Percentiles rank a stretch among this genome's conserved stretches.
Evolutionary conservation across 2,113 vertebrate species (phyloP).

Genomic region (Tamias sibiricus): DNA sequence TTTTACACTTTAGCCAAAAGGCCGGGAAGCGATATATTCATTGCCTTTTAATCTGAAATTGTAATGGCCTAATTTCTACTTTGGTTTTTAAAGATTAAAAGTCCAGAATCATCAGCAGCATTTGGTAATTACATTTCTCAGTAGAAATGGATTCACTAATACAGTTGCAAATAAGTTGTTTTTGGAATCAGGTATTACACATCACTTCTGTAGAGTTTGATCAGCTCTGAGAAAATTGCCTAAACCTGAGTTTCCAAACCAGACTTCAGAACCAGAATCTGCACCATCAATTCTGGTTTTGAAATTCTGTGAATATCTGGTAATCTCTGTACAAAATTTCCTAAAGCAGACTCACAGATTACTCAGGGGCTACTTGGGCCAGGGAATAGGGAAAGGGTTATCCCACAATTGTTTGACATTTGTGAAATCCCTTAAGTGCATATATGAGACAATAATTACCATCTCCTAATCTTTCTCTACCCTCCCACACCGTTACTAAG

Average conservation of each 20-base stretch:
- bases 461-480: not conserved
- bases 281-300: not conserved
- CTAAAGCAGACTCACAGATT: not conserved
- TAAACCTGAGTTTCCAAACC: not conserved
- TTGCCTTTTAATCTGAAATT: not conserved
- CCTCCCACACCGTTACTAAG: not conserved
- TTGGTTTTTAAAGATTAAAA: not conserved
- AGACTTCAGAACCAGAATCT: not conserved
- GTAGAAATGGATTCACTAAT: not conserved
- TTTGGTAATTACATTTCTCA: not conserved
- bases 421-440: not conserved
- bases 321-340: not conserved
- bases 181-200: not conserved
- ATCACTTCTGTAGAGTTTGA: not conserved
- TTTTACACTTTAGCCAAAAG: no score
- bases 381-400: not conserved
- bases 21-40: no score
- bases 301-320: not conserved
- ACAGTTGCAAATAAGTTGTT: not conserved
- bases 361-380: not conserved
- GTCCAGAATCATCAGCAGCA: not conserved
- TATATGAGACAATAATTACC: not conserved
- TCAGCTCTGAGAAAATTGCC: not conserved
- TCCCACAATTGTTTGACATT: not conserved
- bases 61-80: not conserved